Evolutionary conservation across 2,113 vertebrate species (phyloP).

Genomic region (Trematocara variabile): DNA sequence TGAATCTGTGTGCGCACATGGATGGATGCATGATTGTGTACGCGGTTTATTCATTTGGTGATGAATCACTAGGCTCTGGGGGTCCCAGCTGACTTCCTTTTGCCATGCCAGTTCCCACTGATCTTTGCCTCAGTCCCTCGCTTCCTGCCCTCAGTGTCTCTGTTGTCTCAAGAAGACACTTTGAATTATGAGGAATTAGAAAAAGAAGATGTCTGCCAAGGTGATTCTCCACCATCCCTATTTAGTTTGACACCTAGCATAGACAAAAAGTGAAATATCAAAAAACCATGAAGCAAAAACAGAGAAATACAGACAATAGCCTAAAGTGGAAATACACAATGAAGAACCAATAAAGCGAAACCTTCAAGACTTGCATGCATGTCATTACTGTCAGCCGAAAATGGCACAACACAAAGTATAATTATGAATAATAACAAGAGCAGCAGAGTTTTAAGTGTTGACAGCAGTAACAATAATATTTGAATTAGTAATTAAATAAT

Average conservation of each 20-base stretch:
- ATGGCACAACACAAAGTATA: neutral
- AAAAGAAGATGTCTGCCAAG: neutral
- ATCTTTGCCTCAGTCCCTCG: conserved; percentile 16
- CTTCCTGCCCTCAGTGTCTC: conserved; percentile 12
- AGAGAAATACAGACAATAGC: neutral
- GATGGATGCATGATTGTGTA: neutral
- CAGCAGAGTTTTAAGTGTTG: neutral
- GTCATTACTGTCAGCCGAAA: neutral
- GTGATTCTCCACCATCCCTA: neutral
- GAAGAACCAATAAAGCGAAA: neutral
- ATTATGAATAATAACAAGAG: neutral
- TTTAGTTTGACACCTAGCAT: neutral
- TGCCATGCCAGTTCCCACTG: conserved; percentile 44
- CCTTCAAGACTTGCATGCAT: neutral
- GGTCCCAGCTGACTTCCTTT: conserved; percentile 43
- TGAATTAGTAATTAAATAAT: neutral
- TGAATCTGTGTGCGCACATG: neutral
- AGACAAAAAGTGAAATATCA: neutral
- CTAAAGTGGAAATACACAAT: neutral
- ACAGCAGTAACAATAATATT: neutral
- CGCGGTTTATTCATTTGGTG: conserved; percentile 32
- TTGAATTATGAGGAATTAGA: neutral
- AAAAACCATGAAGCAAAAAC: neutral
- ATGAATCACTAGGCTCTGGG: conserved; percentile 56
- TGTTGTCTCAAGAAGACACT: neutral